Conservation (phyloP, 1,140 invertebrate genomes). For the Zaprionus nigranus region DNA sequence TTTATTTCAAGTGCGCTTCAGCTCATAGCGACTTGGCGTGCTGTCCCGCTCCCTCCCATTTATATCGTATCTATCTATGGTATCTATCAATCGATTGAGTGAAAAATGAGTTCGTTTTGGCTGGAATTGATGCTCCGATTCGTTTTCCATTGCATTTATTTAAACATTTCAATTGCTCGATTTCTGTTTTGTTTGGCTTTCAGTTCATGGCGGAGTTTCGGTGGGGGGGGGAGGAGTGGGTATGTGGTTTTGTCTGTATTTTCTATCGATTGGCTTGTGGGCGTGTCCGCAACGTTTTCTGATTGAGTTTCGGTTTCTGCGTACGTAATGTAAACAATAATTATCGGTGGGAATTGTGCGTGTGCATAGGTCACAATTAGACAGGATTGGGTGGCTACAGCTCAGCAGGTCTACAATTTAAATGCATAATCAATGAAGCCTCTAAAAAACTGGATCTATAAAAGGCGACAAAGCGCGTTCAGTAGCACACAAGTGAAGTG, state of each 20-base stretch:
- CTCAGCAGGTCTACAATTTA: conserved; percentile 47
- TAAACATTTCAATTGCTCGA: conserved; percentile 76
- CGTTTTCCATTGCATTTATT: conserved; percentile 74
- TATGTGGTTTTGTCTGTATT: background rate
- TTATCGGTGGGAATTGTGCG: conserved; percentile 43
- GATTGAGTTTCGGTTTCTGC: conserved; percentile 54
- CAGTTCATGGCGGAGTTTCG: background rate
- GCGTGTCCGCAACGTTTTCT: conserved; percentile 29
- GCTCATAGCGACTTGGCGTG: conserved; percentile 26
- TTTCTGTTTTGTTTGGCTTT: conserved; percentile 48
- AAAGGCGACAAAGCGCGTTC: background rate
- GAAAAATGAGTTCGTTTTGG: conserved; percentile 53
- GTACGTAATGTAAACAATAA: conserved; percentile 59
- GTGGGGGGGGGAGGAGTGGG: too few relatives aligned
- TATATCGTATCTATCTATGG: conserved; percentile 26
- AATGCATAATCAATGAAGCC: conserved; percentile 50
- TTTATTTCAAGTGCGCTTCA: conserved; percentile 73
- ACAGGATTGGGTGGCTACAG: conserved; percentile 9
- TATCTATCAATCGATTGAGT: conserved; percentile 41
- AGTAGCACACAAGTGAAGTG: background rate
- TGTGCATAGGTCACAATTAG: conserved; percentile 48
- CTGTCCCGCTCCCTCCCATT: background rate
- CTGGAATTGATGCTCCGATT: conserved; percentile 59
- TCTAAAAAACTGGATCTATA: conserved; percentile 14
- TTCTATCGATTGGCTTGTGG: conserved; percentile 48